phyloP scores from a whole-genome alignment of 2,888 invertebrate genomes.

The Oscheius sp. region DNA sequence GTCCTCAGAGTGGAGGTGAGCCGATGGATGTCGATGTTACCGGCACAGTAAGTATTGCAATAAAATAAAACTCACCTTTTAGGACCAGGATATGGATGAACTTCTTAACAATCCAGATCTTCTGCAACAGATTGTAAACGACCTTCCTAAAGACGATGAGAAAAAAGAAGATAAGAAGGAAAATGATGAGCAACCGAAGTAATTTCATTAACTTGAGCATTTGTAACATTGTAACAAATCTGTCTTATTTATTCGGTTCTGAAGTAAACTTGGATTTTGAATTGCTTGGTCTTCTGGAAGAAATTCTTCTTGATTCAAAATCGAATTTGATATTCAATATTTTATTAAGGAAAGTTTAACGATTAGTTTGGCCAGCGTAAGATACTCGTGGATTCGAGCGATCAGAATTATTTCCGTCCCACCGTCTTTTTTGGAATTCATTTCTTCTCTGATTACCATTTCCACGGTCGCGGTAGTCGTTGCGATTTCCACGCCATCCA shows the following conservation, averaged over 20 bases:
- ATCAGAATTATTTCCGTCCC: not conserved
- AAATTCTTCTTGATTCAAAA: not conserved
- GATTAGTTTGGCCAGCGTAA: not conserved
- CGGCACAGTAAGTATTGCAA: conserved; percentile 1
- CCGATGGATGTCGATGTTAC: conserved; percentile 25
- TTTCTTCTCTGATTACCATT: not conserved
- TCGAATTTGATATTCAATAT: not conserved
- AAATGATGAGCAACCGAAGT: not conserved
- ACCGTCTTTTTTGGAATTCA: not conserved
- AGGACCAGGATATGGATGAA: conserved; percentile 34
- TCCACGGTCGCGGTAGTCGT: not conserved
- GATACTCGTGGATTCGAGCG: not conserved
- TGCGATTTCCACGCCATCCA: not conserved
- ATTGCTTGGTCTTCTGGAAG: not conserved
- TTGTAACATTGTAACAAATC: not conserved
- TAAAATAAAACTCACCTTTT: not conserved
- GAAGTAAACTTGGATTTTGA: not conserved
- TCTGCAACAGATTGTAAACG: conserved; percentile 63
- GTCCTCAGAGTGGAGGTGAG: not conserved
- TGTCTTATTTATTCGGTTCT: not conserved
- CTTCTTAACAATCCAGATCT: conserved; percentile 64
- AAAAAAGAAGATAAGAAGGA: not conserved
- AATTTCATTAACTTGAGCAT: not conserved
- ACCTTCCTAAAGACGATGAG: conserved; percentile 43
- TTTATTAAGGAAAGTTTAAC: not conserved